phyloP scores from a whole-genome alignment of 2,888 invertebrate genomes.

The Stenurella melanura region DNA sequence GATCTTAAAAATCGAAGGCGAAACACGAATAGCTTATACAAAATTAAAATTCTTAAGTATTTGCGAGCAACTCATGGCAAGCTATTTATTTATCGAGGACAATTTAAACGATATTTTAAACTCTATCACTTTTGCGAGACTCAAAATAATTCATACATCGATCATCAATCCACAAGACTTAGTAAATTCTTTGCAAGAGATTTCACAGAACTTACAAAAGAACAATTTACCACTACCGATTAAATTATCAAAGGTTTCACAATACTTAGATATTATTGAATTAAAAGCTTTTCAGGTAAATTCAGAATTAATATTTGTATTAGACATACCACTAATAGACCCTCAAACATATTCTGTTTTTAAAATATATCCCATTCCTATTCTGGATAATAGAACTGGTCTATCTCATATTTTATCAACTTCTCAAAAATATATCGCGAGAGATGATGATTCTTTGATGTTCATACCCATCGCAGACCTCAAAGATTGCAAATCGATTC shows the following conservation, averaged over 20 bases:
- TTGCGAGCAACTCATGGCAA: not conserved
- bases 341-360: not conserved
- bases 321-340: not conserved
- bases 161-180: not conserved
- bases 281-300: not conserved
- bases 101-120: conserved; percentile 11
- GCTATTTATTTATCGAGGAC: not conserved
- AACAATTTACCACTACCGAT: not conserved
- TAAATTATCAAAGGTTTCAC: not conserved
- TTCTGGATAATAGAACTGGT: conserved; percentile 17
- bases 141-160: not conserved
- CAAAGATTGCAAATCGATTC: not conserved
- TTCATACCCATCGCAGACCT: not conserved
- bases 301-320: not conserved
- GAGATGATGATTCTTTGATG: conserved; percentile 4
- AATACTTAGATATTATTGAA: not conserved
- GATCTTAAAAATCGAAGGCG: too few relatives aligned
- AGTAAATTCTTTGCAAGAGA: not conserved
- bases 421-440: conserved; percentile 8
- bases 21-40: too few relatives aligned
- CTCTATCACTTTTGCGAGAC: not conserved
- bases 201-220: not conserved
- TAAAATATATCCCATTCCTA: not conserved
- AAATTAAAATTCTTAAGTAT: not conserved
- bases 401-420: conserved; percentile 17